These are phyloP conservation scores for Meleagris gallopavo DNA, from an alignment of 2,113 vertebrate species.

Conservation along the genomic window DNA sequence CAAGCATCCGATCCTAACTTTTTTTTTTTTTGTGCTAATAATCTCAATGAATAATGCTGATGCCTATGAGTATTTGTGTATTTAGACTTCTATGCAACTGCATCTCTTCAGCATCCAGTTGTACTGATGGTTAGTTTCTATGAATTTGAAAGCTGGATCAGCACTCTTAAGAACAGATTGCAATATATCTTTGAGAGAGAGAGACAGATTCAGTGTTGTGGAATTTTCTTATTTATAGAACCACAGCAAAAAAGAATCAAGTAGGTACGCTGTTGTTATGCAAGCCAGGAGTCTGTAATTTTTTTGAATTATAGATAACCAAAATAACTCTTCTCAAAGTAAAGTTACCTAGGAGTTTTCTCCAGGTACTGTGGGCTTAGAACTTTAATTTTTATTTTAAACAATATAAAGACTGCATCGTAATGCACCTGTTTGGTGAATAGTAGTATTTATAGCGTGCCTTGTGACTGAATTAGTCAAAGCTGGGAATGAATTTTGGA, in stretches of 20 bases:
- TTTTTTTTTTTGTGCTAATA: slow-evolving; percentile 33
- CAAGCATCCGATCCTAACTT: slow-evolving; percentile 26
- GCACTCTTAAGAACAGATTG: slow-evolving; percentile 39
- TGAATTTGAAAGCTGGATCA: slow-evolving; percentile 27
- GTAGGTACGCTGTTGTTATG: slow-evolving; percentile 42
- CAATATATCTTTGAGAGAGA: slow-evolving; percentile 33
- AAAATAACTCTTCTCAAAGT: neutral
- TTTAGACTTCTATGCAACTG: neutral
- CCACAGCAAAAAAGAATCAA: neutral
- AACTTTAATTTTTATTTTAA: neutral
- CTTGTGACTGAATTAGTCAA: neutral
- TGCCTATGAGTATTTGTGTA: neutral
- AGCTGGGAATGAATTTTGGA: neutral
- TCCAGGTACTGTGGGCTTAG: neutral
- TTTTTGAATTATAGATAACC: neutral
- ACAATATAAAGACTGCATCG: neutral
- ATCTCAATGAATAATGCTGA: slow-evolving; percentile 30
- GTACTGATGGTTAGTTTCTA: slow-evolving; percentile 1
- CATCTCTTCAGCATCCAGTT: neutral
- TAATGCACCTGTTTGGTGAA: neutral
- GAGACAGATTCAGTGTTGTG: slow-evolving; percentile 2
- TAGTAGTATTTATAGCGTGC: neutral
- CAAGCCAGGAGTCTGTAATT: neutral
- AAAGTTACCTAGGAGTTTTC: neutral
- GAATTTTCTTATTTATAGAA: slow-evolving; percentile 30